A percentile compares a stretch with the other conserved stretches of the same genome.
Conservation (phyloP, 2,797 vertebrate species). For the Tympanoctomys barrerae region DNA sequence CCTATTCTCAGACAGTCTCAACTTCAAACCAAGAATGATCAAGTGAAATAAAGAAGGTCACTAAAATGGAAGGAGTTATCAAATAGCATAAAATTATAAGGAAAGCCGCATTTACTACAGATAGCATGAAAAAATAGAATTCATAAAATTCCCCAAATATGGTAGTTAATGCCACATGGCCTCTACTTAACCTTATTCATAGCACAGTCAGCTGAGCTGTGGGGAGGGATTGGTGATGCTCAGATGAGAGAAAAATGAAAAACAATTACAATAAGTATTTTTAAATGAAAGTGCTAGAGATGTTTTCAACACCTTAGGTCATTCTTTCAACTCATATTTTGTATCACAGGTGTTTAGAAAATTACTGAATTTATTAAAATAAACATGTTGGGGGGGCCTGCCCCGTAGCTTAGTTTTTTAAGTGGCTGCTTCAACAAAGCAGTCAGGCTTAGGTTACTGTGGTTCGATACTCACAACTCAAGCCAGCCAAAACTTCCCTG, state of each 20-base stretch:
- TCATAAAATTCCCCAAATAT: background rate
- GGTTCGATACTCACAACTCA: too few relatives aligned
- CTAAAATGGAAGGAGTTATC: background rate
- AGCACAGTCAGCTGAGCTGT: background rate
- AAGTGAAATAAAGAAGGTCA: too few relatives aligned
- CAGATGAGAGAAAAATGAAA: background rate
- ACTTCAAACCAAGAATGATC: too few relatives aligned
- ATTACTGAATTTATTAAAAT: background rate
- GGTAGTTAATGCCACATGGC: background rate
- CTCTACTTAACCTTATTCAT: background rate
- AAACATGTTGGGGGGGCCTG: background rate
- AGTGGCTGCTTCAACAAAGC: too few relatives aligned
- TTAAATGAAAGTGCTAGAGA: background rate
- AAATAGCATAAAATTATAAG: background rate
- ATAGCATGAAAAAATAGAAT: background rate
- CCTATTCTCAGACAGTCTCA: too few relatives aligned
- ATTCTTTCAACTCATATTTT: background rate
- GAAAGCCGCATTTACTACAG: background rate
- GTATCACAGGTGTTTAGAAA: background rate
- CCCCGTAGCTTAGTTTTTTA: too few relatives aligned
- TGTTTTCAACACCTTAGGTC: background rate
- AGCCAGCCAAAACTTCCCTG: too few relatives aligned
- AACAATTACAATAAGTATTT: slow-evolving; percentile 31
- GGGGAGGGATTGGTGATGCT: background rate
- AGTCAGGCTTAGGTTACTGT: too few relatives aligned